Conservation (phyloP, 2,797 vertebrate genomes). For the Sebastes miniatus region DNA sequence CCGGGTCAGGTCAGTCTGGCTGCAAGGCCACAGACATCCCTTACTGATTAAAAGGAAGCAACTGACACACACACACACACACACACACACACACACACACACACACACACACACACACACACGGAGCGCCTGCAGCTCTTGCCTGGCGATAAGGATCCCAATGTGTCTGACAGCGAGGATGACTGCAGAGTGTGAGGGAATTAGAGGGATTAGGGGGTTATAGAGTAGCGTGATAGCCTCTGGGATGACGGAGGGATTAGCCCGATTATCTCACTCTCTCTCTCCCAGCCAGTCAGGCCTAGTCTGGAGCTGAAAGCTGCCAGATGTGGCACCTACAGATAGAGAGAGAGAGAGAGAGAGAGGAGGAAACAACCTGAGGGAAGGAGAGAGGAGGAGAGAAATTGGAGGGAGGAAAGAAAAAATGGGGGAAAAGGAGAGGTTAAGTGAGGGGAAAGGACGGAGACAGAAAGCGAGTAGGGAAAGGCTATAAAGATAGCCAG, state of each 20-base stretch:
- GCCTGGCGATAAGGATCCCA: conserved; percentile 80
- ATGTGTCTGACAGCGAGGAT: conserved; percentile 81
- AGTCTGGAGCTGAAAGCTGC: conserved; percentile 76
- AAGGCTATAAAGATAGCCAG: conserved; percentile 47
- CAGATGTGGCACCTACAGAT: conserved; percentile 82
- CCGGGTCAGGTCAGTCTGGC: conserved; percentile 62
- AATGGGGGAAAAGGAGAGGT: background rate
- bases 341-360: conserved; percentile 38
- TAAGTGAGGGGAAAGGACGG: conserved; percentile 1
- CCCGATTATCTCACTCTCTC: conserved; percentile 81
- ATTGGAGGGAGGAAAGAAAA: background rate
- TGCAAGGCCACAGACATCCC: conserved; percentile 56
- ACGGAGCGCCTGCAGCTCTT: conserved; percentile 55
- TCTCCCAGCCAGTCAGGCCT: conserved; percentile 65
- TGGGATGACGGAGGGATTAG: conserved; percentile 86
- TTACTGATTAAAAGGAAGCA: conserved; percentile 72
- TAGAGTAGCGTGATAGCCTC: conserved; percentile 85
- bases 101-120: conserved; percentile 21
- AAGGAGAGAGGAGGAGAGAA: background rate
- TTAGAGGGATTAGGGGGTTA: conserved; percentile 86
- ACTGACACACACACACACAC: conserved; percentile 29
- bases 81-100: background rate
- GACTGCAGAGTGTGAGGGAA: conserved; percentile 84
- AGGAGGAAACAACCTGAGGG: conserved; percentile 58
- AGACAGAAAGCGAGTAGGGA: conserved; percentile 6